Evolutionary conservation across 2,888 invertebrate species (phyloP), one percentile per base, ranked within the genome.

Genomic region (Drosophila vallismaia): DNA sequence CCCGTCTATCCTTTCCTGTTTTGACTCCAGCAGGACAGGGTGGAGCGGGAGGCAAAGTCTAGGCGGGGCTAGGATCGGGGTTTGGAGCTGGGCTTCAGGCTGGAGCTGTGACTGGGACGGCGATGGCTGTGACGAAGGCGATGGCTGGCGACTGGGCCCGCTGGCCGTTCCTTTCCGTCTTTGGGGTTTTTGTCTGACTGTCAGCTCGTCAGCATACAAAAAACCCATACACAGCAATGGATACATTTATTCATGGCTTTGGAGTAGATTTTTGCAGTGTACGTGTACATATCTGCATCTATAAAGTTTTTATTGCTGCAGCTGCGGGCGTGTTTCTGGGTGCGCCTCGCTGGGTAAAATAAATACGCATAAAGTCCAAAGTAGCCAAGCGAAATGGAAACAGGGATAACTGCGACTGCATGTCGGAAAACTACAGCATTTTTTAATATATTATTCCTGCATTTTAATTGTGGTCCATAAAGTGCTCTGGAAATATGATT

Each of bases 301-400:
- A 72, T 71, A 67, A 58, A 71, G 52, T 76, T 77, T 80, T 86
- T 75, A 84, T 75, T 80, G 72, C 69, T 60, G 75, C 88, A 87
- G 82, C 86, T 88, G 88, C 88, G 75, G 86, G 86, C 71, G 83
- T 83, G 74, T 75, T 88, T 74, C 83, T 88, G 88, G 83, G 83
- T 77, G 83, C 83, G 83, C 80, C 81, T 64, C 49, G 63, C 51
- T 69, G 64, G 58, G 59, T 62, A 59, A 74, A 71, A 76, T 74
- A 74, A 63, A 51, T 68, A 67, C 60, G 76, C 78, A 74, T 74
- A 74, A 67, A 68, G 67, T 24, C 55, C 42, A 56, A 50, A 68
- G 40, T 40, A 29, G 50, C 55, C 33, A 28, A 29, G 49, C 38
- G 26, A 45, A 67, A 46, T 52, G 46, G 52, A 67, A 66, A 40